phyloP scores from a whole-genome alignment of 2,113 vertebrate species.

The Rhinoderma darwinii region DNA sequence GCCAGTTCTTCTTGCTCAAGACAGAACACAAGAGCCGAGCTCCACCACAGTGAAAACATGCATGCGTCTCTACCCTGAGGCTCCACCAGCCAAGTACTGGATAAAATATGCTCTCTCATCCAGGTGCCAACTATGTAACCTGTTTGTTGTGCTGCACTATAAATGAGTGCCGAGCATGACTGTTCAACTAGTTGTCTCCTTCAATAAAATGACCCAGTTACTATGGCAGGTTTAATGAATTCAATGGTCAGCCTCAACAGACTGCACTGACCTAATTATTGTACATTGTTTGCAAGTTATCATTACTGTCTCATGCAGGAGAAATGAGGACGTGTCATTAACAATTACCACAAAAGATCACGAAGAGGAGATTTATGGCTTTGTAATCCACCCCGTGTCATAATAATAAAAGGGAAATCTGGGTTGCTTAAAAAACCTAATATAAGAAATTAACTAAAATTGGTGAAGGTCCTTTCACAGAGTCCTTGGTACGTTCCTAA shows the following conservation, averaged over 20 bases:
- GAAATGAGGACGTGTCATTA: neutral
- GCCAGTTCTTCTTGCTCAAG: constrained; percentile 56
- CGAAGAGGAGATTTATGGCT: neutral
- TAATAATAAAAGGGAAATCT: neutral
- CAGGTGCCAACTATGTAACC: constrained; percentile 50
- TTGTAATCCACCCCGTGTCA: neutral
- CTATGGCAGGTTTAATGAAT: neutral
- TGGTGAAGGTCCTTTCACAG: too few species aligned
- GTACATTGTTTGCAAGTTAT: neutral
- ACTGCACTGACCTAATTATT: neutral
- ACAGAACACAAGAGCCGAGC: constrained; percentile 32
- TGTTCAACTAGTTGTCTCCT: neutral
- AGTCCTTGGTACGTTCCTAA: too few species aligned
- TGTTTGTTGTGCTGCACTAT: constrained; percentile 24
- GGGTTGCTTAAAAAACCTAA: neutral
- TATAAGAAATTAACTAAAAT: too few species aligned
- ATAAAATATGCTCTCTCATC: constrained; percentile 45
- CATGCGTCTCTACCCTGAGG: constrained; percentile 41
- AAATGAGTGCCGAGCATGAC: neutral
- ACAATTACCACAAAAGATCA: neutral
- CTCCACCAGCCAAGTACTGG: constrained; percentile 36
- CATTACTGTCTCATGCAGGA: neutral
- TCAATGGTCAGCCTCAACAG: neutral
- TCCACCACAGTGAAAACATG: constrained; percentile 47
- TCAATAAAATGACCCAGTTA: neutral